phyloP scores from a whole-genome alignment of 2,797 vertebrate genomes.

The Telmatherina bonti region DNA sequence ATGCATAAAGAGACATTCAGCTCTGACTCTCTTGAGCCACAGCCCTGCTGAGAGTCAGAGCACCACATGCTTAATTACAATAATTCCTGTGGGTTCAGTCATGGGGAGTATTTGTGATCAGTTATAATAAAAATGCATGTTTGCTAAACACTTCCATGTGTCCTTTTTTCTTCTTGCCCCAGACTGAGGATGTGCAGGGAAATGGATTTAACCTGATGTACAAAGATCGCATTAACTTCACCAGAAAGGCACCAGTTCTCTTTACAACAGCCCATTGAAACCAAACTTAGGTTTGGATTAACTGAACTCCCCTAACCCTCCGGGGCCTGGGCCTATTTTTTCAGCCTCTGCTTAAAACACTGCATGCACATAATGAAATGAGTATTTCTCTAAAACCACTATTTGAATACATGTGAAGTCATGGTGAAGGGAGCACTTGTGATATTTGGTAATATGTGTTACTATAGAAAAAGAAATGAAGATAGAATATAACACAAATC shows the following conservation, averaged over 20 bases:
- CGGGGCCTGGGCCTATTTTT: no score
- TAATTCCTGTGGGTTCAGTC: slow-evolving; percentile 55
- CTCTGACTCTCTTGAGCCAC: slow-evolving; percentile 32
- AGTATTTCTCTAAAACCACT: no score
- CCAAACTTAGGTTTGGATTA: background rate
- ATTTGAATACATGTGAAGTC: no score
- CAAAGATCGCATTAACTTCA: slow-evolving; percentile 16
- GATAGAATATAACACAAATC: no score
- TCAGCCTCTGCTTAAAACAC: no score
- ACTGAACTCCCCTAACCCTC: slow-evolving; percentile 8
- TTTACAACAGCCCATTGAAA: background rate
- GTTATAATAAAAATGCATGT: slow-evolving; percentile 45
- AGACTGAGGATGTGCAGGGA: no score
- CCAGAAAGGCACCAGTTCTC: background rate
- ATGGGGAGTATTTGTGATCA: slow-evolving; percentile 46
- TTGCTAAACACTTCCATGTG: slow-evolving; percentile 19
- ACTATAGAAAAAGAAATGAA: no score
- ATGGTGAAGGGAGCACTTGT: no score
- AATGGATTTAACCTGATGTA: slow-evolving; percentile 3
- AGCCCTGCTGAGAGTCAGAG: slow-evolving; percentile 53
- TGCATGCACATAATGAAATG: no score
- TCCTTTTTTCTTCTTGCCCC: slow-evolving; percentile 24
- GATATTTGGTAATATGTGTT: no score
- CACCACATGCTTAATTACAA: slow-evolving; percentile 50
- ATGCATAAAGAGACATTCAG: slow-evolving; percentile 54